phyloP scores from a whole-genome alignment of 2,113 vertebrate genomes.

The Mustelus asterias region DNA sequence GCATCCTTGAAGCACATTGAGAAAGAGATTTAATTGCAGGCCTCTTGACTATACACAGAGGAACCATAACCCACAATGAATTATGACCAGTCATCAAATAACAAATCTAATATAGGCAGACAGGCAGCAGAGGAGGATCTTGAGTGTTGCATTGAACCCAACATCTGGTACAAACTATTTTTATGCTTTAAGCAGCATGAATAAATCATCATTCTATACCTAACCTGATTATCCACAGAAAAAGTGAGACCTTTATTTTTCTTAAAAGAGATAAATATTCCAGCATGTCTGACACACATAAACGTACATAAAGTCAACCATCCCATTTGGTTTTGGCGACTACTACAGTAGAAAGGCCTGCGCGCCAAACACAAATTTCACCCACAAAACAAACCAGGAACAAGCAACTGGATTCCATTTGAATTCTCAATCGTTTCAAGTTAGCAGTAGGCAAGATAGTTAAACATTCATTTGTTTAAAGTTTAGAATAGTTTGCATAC shows the following conservation, averaged over 20 bases:
- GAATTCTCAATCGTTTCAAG: background rate
- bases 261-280: background rate
- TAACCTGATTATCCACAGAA: background rate
- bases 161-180: background rate
- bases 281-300: background rate
- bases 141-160: background rate
- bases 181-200: background rate
- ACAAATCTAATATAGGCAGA: background rate
- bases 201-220: background rate
- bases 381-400: background rate
- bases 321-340: background rate
- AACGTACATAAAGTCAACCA: background rate
- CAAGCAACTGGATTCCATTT: background rate
- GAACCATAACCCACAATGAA: background rate
- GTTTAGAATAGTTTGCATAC: background rate
- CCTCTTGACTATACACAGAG: background rate
- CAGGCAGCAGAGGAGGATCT: background rate
- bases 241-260: background rate
- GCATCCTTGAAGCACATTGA: background rate
- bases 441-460: background rate
- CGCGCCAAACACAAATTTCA: background rate
- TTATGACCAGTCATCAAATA: background rate
- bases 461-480: background rate
- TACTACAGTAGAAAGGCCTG: background rate
- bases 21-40: background rate